Evolutionary conservation across 2,888 invertebrate species (phyloP).

Genomic region (Steinernema carpocapsae): DNA sequence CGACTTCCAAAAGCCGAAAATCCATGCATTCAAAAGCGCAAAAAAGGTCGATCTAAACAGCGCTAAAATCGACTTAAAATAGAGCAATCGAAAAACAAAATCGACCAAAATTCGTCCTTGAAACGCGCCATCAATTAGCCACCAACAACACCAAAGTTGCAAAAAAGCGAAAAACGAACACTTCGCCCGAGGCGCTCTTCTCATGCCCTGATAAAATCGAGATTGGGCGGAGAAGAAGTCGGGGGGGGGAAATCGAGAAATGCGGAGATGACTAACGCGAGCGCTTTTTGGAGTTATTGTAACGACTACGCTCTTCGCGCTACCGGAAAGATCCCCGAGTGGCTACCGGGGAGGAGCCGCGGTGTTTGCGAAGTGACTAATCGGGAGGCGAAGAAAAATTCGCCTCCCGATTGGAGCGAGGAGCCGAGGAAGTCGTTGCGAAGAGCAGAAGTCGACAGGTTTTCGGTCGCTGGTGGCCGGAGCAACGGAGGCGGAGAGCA

Average conservation of each 20-base stretch:
- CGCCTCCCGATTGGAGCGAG: neutral
- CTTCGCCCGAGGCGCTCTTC: neutral
- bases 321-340: conserved; percentile 27
- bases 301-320: neutral
- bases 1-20: too few relatives aligned
- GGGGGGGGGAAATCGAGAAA: too few relatives aligned
- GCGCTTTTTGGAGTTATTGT: conserved; percentile 33
- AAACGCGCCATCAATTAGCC: too few relatives aligned
- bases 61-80: too few relatives aligned
- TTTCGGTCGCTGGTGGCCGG: neutral
- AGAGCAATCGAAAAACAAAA: too few relatives aligned
- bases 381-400: conserved; percentile 1
- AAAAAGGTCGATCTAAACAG: too few relatives aligned
- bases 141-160: neutral
- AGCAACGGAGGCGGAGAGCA: neutral
- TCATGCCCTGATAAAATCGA: neutral
- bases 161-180: neutral
- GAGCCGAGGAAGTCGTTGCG: neutral
- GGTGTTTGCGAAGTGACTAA: conserved; percentile 24
- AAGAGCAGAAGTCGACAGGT: conserved; percentile 4
- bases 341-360: neutral
- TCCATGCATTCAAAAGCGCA: too few relatives aligned
- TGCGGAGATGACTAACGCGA: conserved; percentile 13
- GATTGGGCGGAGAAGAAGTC: neutral
- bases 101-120: too few relatives aligned